phyloP scores from a whole-genome alignment of 2,888 invertebrate species.

The Callyntrura sp. region DNA sequence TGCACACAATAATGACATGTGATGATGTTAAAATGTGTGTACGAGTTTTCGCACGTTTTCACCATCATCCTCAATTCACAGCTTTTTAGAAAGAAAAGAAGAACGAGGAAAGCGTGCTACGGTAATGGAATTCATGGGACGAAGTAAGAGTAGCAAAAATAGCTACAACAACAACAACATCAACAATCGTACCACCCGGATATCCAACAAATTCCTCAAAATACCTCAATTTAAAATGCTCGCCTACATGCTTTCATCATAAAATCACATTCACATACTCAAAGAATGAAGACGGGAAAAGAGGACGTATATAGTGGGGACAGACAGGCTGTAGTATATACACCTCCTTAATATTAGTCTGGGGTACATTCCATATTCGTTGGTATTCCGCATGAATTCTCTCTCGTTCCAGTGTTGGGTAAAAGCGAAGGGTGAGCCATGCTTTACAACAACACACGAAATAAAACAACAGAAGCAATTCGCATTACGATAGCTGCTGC shows the following conservation, averaged over 20 bases:
- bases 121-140: background rate
- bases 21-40: conserved; percentile 60
- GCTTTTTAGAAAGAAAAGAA: background rate
- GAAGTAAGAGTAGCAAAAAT: background rate
- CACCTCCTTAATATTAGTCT: background rate
- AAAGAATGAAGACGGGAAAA: conserved; percentile 16
- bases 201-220: conserved; percentile 49
- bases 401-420: background rate
- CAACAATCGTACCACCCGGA: background rate
- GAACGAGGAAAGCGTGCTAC: background rate
- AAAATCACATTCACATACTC: conserved; percentile 42
- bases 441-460: conserved; percentile 3
- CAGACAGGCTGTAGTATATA: too few relatives aligned
- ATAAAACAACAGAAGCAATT: conserved; percentile 49
- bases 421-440: conserved; percentile 7
- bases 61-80: conserved; percentile 70
- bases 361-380: conserved; percentile 11
- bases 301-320: background rate
- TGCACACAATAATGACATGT: background rate
- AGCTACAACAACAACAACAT: conserved; percentile 10
- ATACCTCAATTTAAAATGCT: conserved; percentile 69
- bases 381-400: conserved; percentile 20
- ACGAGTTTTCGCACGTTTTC: conserved; percentile 71
- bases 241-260: conserved; percentile 47
- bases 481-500: background rate